Evolutionary conservation across 2,113 vertebrate genomes (phyloP), one percentile per base, ranked within the genome.

Genomic region (Aythya baeri): DNA sequence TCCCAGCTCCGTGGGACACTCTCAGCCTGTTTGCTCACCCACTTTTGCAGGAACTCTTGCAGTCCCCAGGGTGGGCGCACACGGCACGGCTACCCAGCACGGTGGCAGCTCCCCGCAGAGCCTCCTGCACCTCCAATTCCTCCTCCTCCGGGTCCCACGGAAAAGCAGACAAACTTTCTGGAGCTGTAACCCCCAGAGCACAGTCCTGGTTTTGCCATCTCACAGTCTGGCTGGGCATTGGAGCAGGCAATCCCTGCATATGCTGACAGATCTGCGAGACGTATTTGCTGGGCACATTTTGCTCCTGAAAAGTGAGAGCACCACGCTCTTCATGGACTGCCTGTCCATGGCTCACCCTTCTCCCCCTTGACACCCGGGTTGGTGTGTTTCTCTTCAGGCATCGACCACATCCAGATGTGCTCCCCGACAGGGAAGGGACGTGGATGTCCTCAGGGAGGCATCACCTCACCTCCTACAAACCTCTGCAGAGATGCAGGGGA

Each of bases 271-370:
- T 46, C 41, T n/a, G 31, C 8, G 52, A 38, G 22, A 22, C 41
- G 13, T 9, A 22, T 17, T 54, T 25, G 54, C 54, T 23, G 55
- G 55, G 23, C 31, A 7, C 27, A 15, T 20, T 75, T 57, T 43
- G 23, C 12, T 43, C 29, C 55, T n/a, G 17, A 59, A n/a, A 34
- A 41, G n/a, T 13, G 27, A 36, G n/a, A 55, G 34, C 26, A 21
- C 21, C 43, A 14, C 23, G 20, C 10, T 21, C 43, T 32, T 26
- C 25, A 46, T 22, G 4, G 4, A 6, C 8, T 41, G n/a, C 41
- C 74, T 0, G 0, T 9, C 31, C 71, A 46, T 0, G 0, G 68
- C 9, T 29, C 14, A 20, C 55, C 8, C 9, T 71, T 70, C 36
- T 55, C 5, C 2, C 18, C 15, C 13, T 2, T 5, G 32, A 66